Conservation (phyloP, 2,888 invertebrate genomes). For the Epirrhoe alternata region DNA sequence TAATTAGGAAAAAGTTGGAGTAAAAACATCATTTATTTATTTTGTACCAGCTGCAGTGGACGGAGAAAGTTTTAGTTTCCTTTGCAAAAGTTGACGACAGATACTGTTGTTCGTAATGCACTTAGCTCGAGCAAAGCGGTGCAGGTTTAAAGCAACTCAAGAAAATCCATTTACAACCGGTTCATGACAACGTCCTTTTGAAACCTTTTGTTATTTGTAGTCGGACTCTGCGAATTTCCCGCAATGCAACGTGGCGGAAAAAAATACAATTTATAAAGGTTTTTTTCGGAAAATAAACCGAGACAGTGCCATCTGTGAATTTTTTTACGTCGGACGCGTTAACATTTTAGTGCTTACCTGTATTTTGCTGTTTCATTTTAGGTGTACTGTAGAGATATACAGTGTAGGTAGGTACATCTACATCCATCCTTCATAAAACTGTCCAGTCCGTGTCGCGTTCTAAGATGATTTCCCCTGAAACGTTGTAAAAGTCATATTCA, state of each 20-base stretch:
- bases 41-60: slow-evolving; percentile 30
- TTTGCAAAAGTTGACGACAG: slow-evolving; percentile 39
- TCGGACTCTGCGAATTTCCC: slow-evolving; percentile 46
- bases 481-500: slow-evolving; percentile 57
- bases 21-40: slow-evolving; percentile 40
- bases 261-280: slow-evolving; percentile 34
- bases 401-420: slow-evolving; percentile 15
- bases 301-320: slow-evolving; percentile 18
- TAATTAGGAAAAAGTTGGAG: slow-evolving; percentile 38
- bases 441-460: slow-evolving; percentile 38
- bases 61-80: slow-evolving; percentile 40
- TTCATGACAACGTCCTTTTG: slow-evolving; percentile 55
- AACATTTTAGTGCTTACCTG: slow-evolving; percentile 7
- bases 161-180: slow-evolving; percentile 59
- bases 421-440: slow-evolving; percentile 33
- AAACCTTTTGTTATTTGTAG: slow-evolving; percentile 51
- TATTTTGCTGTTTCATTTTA: slow-evolving; percentile 7
- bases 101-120: slow-evolving; percentile 42
- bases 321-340: slow-evolving; percentile 1
- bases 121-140: slow-evolving; percentile 46
- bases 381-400: not conserved
- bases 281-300: slow-evolving; percentile 39
- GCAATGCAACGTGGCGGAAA: slow-evolving; percentile 45
- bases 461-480: slow-evolving; percentile 58
- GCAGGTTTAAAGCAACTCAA: slow-evolving; percentile 53